Conservation (phyloP, 53 echinoderm and acorn worm genomes). For the Mesocentrotus franciscanus region DNA sequence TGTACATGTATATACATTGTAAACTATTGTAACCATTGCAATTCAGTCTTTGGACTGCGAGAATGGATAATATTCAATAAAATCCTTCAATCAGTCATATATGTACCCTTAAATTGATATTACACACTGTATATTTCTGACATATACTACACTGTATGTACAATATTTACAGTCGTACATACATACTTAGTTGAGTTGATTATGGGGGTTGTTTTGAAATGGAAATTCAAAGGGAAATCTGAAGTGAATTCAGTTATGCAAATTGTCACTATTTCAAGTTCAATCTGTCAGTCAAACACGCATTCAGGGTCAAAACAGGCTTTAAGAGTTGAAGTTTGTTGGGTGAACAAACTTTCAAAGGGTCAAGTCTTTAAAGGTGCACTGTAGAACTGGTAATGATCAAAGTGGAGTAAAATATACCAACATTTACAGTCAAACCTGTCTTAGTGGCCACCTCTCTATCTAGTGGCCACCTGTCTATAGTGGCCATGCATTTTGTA, state of each 20-base stretch:
- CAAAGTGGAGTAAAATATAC: too few relatives aligned
- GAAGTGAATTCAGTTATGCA: constrained; percentile 13
- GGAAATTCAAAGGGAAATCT: constrained; percentile 15
- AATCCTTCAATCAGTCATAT: too few relatives aligned
- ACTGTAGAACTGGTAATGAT: background rate
- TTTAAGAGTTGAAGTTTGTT: constrained; percentile 3
- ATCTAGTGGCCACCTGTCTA: too few relatives aligned
- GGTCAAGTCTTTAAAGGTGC: constrained; percentile 43
- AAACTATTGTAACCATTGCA: too few relatives aligned
- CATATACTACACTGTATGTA: background rate
- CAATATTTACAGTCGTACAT: background rate
- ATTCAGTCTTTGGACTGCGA: too few relatives aligned
- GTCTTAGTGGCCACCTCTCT: too few relatives aligned
- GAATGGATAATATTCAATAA: too few relatives aligned
- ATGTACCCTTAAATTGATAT: background rate
- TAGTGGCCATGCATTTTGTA: too few relatives aligned
- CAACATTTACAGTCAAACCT: too few relatives aligned
- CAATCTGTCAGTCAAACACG: background rate
- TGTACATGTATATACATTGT: too few relatives aligned
- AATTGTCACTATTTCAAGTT: constrained; percentile 34
- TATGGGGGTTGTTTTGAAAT: background rate
- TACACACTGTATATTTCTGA: background rate
- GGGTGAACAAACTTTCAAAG: background rate
- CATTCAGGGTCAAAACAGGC: background rate
- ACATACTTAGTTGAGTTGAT: background rate